phyloP scores from a whole-genome alignment of 2,113 vertebrate species.

The Felis chaus region DNA sequence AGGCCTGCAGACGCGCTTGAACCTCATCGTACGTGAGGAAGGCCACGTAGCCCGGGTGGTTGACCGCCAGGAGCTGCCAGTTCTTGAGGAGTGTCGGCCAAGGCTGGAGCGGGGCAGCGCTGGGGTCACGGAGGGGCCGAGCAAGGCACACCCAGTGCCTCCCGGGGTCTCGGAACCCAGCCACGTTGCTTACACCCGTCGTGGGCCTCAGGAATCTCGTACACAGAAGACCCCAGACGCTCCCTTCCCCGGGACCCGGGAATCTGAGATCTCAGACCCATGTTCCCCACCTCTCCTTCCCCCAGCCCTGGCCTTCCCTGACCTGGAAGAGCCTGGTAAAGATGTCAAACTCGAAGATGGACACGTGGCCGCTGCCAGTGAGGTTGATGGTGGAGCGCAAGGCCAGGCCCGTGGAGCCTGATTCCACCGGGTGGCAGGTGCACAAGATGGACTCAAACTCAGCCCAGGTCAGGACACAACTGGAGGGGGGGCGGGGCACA shows the following conservation, averaged over 20 bases:
- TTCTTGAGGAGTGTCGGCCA: constrained; percentile 90
- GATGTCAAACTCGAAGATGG: constrained; percentile 94
- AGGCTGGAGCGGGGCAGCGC: constrained; percentile 80
- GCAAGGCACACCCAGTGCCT: background rate
- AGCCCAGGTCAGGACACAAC: constrained; percentile 90
- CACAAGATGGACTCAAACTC: constrained; percentile 85
- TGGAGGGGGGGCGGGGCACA: constrained; percentile 41
- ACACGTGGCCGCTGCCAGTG: constrained; percentile 91
- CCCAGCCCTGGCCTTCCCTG: background rate
- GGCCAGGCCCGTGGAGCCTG: constrained; percentile 88
- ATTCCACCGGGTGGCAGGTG: constrained; percentile 84
- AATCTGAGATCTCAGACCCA: background rate
- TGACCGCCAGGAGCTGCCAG: constrained; percentile 91
- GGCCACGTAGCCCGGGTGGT: constrained; percentile 93
- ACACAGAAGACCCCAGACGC: background rate
- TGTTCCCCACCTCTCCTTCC: background rate
- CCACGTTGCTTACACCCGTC: fast-evolving
- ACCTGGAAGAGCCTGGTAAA: constrained; percentile 95
- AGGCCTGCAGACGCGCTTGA: constrained; percentile 83
- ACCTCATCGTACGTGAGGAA: constrained; percentile 94
- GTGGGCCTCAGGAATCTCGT: background rate
- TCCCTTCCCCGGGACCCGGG: background rate
- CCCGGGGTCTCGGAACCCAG: background rate
- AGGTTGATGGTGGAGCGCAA: constrained; percentile 92
- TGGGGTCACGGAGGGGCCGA: background rate